These are phyloP conservation scores for Craseonycteris thonglongyai DNA, from an alignment of 2,113 vertebrate species.

Conservation along the genomic window DNA sequence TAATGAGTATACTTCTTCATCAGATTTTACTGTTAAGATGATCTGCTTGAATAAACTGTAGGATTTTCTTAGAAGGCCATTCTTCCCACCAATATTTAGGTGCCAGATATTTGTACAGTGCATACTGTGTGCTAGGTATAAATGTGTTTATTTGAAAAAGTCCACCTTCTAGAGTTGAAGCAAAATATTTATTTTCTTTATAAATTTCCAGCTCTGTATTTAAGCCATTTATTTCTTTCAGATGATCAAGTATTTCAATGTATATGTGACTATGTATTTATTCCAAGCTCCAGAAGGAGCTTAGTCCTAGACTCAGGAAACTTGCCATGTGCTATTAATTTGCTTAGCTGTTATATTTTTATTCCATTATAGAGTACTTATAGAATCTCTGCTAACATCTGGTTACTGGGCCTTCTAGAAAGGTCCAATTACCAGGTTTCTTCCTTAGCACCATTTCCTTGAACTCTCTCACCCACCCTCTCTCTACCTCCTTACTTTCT, in stretches of 20 bases:
- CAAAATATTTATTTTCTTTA: background rate
- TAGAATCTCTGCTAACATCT: background rate
- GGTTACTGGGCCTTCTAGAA: background rate
- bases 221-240: background rate
- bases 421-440: background rate
- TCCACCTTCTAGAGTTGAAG: background rate
- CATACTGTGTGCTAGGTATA: background rate
- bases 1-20: background rate
- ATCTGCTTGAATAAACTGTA: background rate
- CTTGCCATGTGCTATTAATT: background rate
- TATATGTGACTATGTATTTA: background rate
- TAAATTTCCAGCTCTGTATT: background rate
- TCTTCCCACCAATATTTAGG: background rate
- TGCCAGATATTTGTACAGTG: background rate
- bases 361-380: background rate
- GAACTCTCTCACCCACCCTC: background rate
- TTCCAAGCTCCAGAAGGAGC: background rate
- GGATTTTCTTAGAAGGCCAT: background rate
- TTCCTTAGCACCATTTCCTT: background rate
- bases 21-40: background rate
- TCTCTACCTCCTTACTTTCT: background rate
- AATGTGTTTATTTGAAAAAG: background rate
- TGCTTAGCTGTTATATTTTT: background rate
- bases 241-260: background rate
- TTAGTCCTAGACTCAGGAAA: background rate